A percentile compares a stretch with the other conserved stretches of the same genome.
Evolutionary conservation across 2,888 invertebrate genomes (phyloP).

Genomic region (Netelia inedita): DNA sequence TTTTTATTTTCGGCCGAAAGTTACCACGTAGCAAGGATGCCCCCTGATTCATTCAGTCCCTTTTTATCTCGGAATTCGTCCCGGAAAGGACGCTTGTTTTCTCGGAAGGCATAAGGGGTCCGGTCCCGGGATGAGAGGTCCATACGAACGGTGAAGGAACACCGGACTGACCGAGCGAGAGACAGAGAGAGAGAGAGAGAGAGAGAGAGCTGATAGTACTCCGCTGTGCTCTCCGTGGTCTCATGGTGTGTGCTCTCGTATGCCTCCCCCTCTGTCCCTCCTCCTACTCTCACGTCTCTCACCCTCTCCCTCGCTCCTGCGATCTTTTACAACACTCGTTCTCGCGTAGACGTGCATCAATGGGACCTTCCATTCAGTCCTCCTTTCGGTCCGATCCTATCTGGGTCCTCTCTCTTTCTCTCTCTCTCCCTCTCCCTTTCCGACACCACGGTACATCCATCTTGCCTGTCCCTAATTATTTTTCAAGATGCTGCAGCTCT

Average conservation of each 20-base stretch:
- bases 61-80: slow-evolving; percentile 85
- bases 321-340: slow-evolving; percentile 41
- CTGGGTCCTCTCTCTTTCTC: slow-evolving; percentile 59
- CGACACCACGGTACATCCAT: slow-evolving; percentile 79
- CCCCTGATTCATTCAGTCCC: slow-evolving; percentile 85
- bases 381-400: slow-evolving; percentile 71
- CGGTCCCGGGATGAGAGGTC: slow-evolving; percentile 60
- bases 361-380: slow-evolving; percentile 82
- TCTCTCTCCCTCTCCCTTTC: slow-evolving; percentile 53
- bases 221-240: slow-evolving; percentile 21
- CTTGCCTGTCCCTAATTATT: slow-evolving; percentile 84
- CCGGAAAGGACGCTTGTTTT: slow-evolving; percentile 85
- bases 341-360: slow-evolving; percentile 78
- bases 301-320: not conserved
- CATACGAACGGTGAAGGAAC: slow-evolving; percentile 63
- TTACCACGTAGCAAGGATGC: slow-evolving; percentile 71
- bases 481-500: slow-evolving; percentile 70
- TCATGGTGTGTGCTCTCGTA: slow-evolving; percentile 52
- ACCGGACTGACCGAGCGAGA: slow-evolving; percentile 54
- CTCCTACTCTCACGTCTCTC: slow-evolving; percentile 33
- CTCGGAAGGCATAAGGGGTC: slow-evolving; percentile 79
- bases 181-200: slow-evolving; percentile 44
- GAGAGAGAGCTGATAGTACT: slow-evolving; percentile 68
- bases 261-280: slow-evolving; percentile 14
- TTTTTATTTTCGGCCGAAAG: not conserved